Conservation (phyloP, 2,113 vertebrate species). For the Scytalopus superciliaris region DNA sequence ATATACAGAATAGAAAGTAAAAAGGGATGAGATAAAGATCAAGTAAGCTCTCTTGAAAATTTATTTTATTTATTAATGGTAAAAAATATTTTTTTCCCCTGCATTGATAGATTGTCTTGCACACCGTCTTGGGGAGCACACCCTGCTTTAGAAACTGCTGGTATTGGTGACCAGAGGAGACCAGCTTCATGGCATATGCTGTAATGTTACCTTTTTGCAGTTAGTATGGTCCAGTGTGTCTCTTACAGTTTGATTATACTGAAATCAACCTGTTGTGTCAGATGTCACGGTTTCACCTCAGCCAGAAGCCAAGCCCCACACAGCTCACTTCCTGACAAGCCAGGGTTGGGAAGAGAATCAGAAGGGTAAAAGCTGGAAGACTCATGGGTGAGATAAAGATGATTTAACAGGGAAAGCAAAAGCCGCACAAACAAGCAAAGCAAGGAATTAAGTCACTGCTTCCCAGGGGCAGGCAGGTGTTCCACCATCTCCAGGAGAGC, state of each 20-base stretch:
- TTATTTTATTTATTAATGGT: background rate
- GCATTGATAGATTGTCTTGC: background rate
- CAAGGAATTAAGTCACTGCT: background rate
- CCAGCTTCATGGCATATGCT: background rate
- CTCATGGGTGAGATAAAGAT: background rate
- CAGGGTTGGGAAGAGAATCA: background rate
- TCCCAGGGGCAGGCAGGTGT: background rate
- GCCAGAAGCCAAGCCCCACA: background rate
- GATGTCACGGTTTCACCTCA: background rate
- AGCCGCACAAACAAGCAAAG: background rate
- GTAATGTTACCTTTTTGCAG: background rate
- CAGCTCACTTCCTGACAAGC: background rate
- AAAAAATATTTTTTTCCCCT: background rate
- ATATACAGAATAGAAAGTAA: background rate
- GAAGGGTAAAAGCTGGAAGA: background rate
- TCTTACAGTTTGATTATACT: background rate
- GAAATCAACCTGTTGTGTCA: background rate
- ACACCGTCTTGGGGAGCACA: background rate
- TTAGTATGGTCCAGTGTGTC: background rate
- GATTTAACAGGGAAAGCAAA: background rate
- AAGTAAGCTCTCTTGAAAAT: background rate
- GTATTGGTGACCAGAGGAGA: background rate
- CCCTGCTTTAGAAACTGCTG: background rate
- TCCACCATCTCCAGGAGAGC: background rate
- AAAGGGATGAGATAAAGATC: background rate